Base-by-base conservation (phyloP, 2,888 invertebrate genomes). In the Theristus sp. region DNA sequence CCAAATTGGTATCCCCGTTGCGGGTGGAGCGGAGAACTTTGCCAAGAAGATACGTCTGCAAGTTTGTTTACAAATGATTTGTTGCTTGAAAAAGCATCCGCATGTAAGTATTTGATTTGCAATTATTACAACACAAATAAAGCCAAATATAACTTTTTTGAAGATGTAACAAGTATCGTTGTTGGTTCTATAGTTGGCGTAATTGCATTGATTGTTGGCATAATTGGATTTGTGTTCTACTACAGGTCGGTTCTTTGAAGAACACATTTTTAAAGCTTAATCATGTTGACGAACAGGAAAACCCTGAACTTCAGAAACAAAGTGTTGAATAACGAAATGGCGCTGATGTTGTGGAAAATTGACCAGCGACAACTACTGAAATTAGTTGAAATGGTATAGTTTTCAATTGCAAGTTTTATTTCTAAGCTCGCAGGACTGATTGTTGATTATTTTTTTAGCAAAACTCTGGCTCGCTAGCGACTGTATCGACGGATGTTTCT, bases 281-380 rank as follows among this genome's bases (percentile, higher is more conserved):
- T 6, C 10, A 6, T 38, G 10, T 38, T 38, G 17, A 38, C 17
- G 6, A 17, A 38, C 6, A 13, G 38, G 6, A 17, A 6, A 6
- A 13, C 17, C 38, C 17, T 13, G 6, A 13, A 38, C 6, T 38
- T 38, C 38, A 38, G 54, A 13, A 25, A 46, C 20, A 24, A 26
- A 3, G 20, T 52, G 2, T 22, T 28, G 22, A 2, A 27, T 28
- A 38, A 58, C 25, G 61, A 61, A 27, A 61, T 61, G 61, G 55
- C 53, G 10, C 31, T 27, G 31, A 57, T 61, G 61, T 26, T 61
- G 52, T 61, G 61, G 61, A 57, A 53, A 28, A 30, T 61, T 26
- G 49, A 57, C 17, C 26, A 30, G 2, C 49, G 28, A 10, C 57
- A 61, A 20, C n/a, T 61, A 2, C 25, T 17, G n/a, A 57, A 52